phyloP scores from a whole-genome alignment of 1,140 invertebrate genomes.

The Pseudomyrmex cubaensis region DNA sequence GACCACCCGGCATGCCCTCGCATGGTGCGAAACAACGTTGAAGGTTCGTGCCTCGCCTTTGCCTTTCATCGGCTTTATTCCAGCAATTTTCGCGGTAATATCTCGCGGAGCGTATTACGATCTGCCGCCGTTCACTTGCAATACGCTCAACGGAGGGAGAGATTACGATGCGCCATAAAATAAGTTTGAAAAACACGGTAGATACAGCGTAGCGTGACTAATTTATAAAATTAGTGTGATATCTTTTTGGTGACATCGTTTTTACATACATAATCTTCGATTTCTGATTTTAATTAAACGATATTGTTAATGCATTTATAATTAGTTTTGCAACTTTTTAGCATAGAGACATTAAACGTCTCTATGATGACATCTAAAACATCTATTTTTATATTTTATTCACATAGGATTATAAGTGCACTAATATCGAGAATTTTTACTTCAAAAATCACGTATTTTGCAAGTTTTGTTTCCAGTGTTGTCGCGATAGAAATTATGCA shows the following conservation, averaged over 20 bases:
- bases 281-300: background rate
- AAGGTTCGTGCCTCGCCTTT: conserved; percentile 26
- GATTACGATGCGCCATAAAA: conserved; percentile 23
- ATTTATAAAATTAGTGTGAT: too few relatives aligned
- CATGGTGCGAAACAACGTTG: conserved; percentile 30
- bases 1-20: conserved; percentile 66
- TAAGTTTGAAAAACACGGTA: background rate
- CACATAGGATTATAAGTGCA: background rate
- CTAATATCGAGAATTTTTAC: background rate
- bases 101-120: conserved; percentile 19
- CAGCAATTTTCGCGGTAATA: conserved; percentile 63
- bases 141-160: background rate
- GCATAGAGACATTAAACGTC: background rate
- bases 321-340: background rate
- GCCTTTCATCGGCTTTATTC: conserved; percentile 59
- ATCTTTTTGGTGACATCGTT: too few relatives aligned
- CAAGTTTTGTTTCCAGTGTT: conserved; percentile 3
- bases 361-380: background rate
- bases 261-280: too few relatives aligned
- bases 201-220: background rate
- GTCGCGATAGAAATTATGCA: conserved; percentile 38
- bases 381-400: background rate
- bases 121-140: conserved; percentile 29
- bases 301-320: background rate
- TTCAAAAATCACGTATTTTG: background rate